Percentiles rank a stretch among this genome's conserved stretches.
Evolutionary conservation across 2,888 invertebrate genomes (phyloP).

Genomic region (Fragum fragum): DNA sequence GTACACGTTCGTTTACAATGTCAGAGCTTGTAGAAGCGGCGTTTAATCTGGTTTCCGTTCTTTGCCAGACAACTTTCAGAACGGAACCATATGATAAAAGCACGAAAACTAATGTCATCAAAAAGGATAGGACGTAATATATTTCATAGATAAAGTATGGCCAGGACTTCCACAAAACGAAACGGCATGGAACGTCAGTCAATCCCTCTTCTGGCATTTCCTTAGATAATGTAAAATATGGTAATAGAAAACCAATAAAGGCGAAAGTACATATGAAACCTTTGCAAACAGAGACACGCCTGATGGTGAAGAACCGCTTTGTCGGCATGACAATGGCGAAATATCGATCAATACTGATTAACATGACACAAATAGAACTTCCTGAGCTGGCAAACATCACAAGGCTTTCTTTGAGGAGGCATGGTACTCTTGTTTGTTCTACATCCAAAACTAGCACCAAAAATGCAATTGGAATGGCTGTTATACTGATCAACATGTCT

Average conservation of each 20-base stretch:
- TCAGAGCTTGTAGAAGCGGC: conserved; percentile 12
- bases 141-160: conserved; percentile 59
- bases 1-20: conserved; percentile 21
- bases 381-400: conserved; percentile 61
- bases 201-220: conserved; percentile 25
- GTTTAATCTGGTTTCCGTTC: conserved; percentile 30
- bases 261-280: conserved; percentile 36
- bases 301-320: conserved; percentile 39
- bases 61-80: conserved; percentile 47
- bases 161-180: conserved; percentile 51
- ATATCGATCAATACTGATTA: conserved; percentile 61
- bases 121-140: conserved; percentile 48
- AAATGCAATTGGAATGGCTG: conserved; percentile 46
- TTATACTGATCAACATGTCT: conserved; percentile 47
- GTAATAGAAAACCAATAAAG: conserved; percentile 42
- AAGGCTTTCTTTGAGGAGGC: conserved; percentile 55
- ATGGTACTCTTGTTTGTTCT: conserved; percentile 33
- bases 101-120: conserved; percentile 36
- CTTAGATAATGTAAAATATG: conserved; percentile 40
- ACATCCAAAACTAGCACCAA: conserved; percentile 40
- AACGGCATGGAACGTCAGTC: conserved; percentile 44
- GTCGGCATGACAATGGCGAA: conserved; percentile 55
- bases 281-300: conserved; percentile 34
- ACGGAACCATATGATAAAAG: conserved; percentile 52
- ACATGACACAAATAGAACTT: conserved; percentile 52